Base-by-base conservation (phyloP, 2,113 vertebrate species). In the Stercorarius parasiticus region DNA sequence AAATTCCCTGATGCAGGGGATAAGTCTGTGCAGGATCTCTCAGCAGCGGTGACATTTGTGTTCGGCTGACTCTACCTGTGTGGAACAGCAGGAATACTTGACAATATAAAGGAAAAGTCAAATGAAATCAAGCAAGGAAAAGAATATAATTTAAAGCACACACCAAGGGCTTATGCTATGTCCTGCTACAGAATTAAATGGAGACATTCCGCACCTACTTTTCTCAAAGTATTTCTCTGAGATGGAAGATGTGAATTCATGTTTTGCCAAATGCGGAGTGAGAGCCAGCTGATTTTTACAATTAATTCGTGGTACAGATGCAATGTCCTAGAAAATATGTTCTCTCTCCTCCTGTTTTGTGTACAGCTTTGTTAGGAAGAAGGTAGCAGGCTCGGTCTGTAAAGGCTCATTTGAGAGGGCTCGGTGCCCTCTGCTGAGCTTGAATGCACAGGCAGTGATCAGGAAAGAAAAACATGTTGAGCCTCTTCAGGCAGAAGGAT, bases 361-460 rank as follows among this genome's bases (percentile, higher is more conserved):
- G 11, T 32, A 25, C 32, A 73, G 36, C 78, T 91, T 87, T 82
- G 42, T n/a, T 56, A 49, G 72, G 40, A 86, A 13, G 42, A 83
- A 52, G 52, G 34, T 42, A 67, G 30, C 40, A 40, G 13, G 58
- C 58, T 94, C 55, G 20, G 32, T 30, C 78, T 80, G 74, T 18
- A 53, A 49, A 26, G n/a, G 42, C 70, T 94, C 78, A 36, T 95
- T 71, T 65, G 71, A 88, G 91, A 95, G 64, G 34, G 45, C 64
- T 73, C 50, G 76, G 58, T 94, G 88, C 80, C 0, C 58, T 86
- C 88, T 95, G 88, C 92, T 77, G 90, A 94, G 86, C 93, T 89
- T 55, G 52, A 73, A 73, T n/a, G 73, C 56, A 71, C 76, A 62
- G 38, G 22, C 72, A 91, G 69, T 17, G 32, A 66, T 81, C 47